Conservation (phyloP, 2,113 vertebrate genomes). For the Catharus minimus region DNA sequence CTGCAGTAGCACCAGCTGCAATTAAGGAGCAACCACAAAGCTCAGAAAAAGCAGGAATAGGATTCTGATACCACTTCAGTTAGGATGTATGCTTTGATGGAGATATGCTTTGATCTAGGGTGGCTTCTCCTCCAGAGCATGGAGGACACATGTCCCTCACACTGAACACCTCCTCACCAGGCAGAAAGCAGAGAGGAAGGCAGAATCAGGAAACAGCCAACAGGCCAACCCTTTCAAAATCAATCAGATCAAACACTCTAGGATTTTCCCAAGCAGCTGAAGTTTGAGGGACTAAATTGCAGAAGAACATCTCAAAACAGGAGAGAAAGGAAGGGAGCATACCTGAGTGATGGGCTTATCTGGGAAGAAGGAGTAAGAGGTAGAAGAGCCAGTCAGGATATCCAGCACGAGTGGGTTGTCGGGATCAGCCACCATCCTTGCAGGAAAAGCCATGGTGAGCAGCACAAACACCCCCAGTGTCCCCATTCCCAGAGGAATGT, state of each 20-base stretch:
- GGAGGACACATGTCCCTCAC: background rate
- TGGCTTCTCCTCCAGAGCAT: background rate
- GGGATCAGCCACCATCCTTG: slow-evolving; percentile 95
- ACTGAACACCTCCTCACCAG: background rate
- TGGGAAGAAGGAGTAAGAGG: slow-evolving; percentile 91
- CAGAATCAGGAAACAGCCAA: accelerated
- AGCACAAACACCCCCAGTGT: accelerated
- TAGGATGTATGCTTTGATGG: background rate
- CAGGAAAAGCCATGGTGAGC: background rate
- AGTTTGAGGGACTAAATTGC: background rate
- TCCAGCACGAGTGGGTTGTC: slow-evolving; percentile 96
- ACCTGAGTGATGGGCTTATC: slow-evolving; percentile 96
- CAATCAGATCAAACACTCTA: background rate
- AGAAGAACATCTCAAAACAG: background rate
- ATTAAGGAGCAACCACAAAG: background rate
- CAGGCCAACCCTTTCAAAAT: background rate
- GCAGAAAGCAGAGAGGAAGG: background rate
- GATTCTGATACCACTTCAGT: background rate
- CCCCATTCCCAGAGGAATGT: accelerated
- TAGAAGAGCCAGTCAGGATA: slow-evolving; percentile 94
- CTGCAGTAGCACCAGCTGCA: accelerated
- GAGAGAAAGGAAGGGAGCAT: background rate
- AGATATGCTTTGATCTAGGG: background rate
- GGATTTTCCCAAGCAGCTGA: background rate
- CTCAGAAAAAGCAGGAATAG: background rate